These are phyloP conservation scores for Priocnemis perturbator DNA, from an alignment of 2,888 invertebrate genomes.

Conservation along the genomic window DNA sequence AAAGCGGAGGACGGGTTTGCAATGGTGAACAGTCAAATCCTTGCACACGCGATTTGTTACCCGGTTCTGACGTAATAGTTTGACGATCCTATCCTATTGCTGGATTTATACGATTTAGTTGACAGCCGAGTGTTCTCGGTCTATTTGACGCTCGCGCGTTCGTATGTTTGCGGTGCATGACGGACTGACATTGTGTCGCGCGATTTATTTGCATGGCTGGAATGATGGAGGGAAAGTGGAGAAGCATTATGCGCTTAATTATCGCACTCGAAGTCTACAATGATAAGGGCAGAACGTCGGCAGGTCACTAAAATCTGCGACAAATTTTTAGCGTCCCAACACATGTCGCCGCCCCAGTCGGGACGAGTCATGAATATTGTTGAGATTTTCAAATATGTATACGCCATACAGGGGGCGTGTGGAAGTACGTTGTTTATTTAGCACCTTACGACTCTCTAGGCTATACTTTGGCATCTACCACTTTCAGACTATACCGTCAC, in stretches of 20 bases:
- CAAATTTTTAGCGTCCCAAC: slow-evolving; percentile 17
- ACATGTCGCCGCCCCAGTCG: neutral
- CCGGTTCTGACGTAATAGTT: slow-evolving; percentile 8
- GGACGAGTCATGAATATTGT: slow-evolving; percentile 39
- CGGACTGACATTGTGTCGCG: neutral
- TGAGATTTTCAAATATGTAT: slow-evolving; percentile 51
- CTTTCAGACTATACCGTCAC: slow-evolving; percentile 33
- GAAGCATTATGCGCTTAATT: neutral
- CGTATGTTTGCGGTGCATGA: neutral
- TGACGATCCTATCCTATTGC: slow-evolving; percentile 13
- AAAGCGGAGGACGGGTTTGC: slow-evolving; percentile 4
- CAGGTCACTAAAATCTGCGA: no score
- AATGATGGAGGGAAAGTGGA: neutral
- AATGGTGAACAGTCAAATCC: slow-evolving; percentile 27
- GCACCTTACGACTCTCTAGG: slow-evolving; percentile 56
- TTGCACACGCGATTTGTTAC: slow-evolving; percentile 25
- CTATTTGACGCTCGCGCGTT: neutral
- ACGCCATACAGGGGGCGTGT: slow-evolving; percentile 30
- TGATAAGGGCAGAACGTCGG: neutral
- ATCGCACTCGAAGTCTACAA: neutral
- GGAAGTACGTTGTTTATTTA: slow-evolving; percentile 52
- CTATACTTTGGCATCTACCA: slow-evolving; percentile 49
- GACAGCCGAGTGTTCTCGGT: slow-evolving; percentile 21
- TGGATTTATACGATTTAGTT: slow-evolving; percentile 41
- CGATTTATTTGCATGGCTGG: neutral